phyloP scores from a whole-genome alignment of 2,113 vertebrate genomes.

The Rhineura floridana region DNA sequence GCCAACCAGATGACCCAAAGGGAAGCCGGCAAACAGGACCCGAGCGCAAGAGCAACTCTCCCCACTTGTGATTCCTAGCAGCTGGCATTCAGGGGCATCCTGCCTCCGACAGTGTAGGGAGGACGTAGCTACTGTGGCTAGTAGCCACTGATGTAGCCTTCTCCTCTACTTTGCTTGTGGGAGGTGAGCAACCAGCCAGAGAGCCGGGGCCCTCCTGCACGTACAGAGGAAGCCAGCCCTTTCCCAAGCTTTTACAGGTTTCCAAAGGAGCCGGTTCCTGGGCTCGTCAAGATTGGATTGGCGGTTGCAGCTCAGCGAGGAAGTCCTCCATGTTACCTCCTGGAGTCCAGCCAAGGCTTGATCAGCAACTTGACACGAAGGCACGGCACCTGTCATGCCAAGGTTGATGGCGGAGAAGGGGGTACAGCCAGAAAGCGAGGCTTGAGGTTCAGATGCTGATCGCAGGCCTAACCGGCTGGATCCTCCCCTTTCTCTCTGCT shows the following conservation, averaged over 20 bases:
- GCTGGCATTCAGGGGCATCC: too few species aligned
- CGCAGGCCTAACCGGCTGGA: not conserved
- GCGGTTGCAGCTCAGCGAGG: not conserved
- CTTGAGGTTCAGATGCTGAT: not conserved
- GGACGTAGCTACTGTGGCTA: too few species aligned
- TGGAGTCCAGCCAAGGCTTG: not conserved
- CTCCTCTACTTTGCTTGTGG: too few species aligned
- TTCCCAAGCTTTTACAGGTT: not conserved
- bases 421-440: not conserved
- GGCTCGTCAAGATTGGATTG: not conserved
- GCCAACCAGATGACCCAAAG: too few species aligned
- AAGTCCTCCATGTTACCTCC: not conserved
- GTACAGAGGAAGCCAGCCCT: too few species aligned
- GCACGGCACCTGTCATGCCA: not conserved
- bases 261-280: not conserved
- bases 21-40: too few species aligned
- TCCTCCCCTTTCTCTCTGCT: accelerated
- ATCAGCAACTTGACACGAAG: not conserved
- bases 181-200: not conserved
- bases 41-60: too few species aligned
- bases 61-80: too few species aligned
- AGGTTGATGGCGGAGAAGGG: not conserved
- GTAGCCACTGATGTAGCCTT: too few species aligned
- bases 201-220: not conserved
- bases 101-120: too few species aligned